A percentile compares a stretch with the other conserved stretches of the same genome.
Conservation (phyloP, 1,140 invertebrate genomes). For the Asbolus verrucosus region DNA sequence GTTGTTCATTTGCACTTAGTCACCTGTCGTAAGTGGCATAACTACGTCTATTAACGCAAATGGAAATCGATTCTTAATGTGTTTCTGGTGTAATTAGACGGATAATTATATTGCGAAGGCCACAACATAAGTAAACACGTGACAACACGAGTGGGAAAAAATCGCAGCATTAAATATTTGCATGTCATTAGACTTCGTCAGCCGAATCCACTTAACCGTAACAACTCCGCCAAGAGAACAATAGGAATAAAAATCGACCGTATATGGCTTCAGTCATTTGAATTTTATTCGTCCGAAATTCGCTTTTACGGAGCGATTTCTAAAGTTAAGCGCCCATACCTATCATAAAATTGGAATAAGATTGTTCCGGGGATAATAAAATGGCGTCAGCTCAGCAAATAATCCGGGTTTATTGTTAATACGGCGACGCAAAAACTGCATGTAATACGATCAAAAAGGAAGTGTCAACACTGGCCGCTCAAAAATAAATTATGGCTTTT, state of each 20-base stretch:
- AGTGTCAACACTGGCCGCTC: too few relatives aligned
- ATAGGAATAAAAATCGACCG: background rate
- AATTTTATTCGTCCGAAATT: too few relatives aligned
- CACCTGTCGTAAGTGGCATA: background rate
- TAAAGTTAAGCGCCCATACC: background rate
- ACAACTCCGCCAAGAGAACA: conserved; percentile 3
- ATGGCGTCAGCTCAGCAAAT: background rate
- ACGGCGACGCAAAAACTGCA: background rate
- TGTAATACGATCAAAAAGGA: background rate
- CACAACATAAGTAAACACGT: conserved; percentile 3
- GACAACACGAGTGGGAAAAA: conserved; percentile 6
- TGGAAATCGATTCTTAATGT: conserved; percentile 31
- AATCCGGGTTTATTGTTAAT: conserved; percentile 5
- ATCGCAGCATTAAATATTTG: conserved; percentile 22
- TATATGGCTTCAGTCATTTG: background rate
- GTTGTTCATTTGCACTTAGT: conserved; percentile 5
- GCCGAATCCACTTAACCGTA: conserved; percentile 3
- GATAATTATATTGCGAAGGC: conserved; percentile 17
- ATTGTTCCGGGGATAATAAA: background rate
- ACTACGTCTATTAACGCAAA: conserved; percentile 10
- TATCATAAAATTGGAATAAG: background rate
- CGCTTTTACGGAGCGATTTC: too few relatives aligned
- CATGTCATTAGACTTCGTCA: conserved; percentile 18
- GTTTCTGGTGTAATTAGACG: conserved; percentile 25
- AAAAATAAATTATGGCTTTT: too few relatives aligned